These are phyloP conservation scores for Glaucomys volans DNA, from an alignment of 2,113 vertebrate species.

Conservation along the genomic window DNA sequence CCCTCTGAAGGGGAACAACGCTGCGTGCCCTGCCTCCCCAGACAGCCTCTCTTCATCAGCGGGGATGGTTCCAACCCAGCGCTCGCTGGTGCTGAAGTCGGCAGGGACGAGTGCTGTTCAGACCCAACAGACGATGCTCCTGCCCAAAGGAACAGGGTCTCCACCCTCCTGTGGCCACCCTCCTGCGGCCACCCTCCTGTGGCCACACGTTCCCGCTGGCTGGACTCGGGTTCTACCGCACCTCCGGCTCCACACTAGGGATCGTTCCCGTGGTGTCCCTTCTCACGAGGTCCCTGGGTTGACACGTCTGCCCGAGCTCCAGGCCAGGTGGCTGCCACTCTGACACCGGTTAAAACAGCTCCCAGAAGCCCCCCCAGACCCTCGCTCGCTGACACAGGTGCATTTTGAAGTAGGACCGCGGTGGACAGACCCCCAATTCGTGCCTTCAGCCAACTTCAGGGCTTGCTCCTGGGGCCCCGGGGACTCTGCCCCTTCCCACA, in stretches of 20 bases:
- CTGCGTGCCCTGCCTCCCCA: background rate
- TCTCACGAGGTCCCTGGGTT: no score
- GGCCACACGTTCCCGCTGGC: no score
- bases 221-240: background rate
- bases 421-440: background rate
- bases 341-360: no score
- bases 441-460: fast-evolving
- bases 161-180: no score
- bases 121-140: background rate
- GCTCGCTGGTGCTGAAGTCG: background rate
- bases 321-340: no score
- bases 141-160: no score
- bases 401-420: background rate
- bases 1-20: no score
- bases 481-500: background rate
- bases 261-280: background rate
- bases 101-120: background rate
- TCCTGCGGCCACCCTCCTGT: background rate
- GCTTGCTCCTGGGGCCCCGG: no score
- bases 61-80: background rate
- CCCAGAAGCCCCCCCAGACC: background rate
- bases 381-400: background rate
- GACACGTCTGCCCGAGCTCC: no score
- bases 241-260: no score
- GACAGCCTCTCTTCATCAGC: no score